These are phyloP conservation scores for Lepus timidus DNA, from an alignment of 2,113 vertebrate species.

Conservation along the genomic window DNA sequence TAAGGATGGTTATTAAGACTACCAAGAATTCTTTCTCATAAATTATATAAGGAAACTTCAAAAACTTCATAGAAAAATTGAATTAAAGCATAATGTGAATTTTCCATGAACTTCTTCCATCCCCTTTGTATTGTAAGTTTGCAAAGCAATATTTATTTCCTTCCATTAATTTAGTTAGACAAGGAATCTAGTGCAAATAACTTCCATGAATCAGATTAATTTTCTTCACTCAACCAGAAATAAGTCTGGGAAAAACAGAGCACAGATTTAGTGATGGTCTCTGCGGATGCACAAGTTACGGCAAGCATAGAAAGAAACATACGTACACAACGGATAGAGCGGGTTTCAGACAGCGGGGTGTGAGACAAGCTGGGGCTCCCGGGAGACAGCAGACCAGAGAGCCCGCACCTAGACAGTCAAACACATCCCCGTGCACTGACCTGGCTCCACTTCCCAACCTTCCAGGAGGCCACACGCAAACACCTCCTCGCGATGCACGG, in stretches of 20 bases:
- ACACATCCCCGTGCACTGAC: constrained; percentile 81
- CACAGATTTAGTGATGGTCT: background rate
- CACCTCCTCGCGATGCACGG: constrained; percentile 91
- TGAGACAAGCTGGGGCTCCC: background rate
- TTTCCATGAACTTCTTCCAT: too few species aligned
- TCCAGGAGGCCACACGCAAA: constrained; percentile 90
- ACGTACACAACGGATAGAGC: background rate
- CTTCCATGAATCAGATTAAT: background rate
- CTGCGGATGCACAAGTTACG: background rate
- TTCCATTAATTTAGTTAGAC: background rate
- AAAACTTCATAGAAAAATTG: too few species aligned
- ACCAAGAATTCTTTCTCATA: background rate
- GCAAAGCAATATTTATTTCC: background rate
- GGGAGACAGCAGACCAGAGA: background rate
- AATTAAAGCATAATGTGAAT: too few species aligned
- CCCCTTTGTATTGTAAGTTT: background rate
- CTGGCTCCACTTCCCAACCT: constrained; percentile 93
- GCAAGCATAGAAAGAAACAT: background rate
- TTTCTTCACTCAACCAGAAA: constrained; percentile 22
- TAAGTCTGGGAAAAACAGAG: background rate
- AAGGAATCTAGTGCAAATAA: background rate
- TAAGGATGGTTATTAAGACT: background rate
- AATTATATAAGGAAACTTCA: background rate
- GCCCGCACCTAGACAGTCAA: background rate
- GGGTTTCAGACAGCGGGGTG: background rate